Conservation (phyloP, 2,113 vertebrate species). For the Nerophis lumbriciformis region DNA sequence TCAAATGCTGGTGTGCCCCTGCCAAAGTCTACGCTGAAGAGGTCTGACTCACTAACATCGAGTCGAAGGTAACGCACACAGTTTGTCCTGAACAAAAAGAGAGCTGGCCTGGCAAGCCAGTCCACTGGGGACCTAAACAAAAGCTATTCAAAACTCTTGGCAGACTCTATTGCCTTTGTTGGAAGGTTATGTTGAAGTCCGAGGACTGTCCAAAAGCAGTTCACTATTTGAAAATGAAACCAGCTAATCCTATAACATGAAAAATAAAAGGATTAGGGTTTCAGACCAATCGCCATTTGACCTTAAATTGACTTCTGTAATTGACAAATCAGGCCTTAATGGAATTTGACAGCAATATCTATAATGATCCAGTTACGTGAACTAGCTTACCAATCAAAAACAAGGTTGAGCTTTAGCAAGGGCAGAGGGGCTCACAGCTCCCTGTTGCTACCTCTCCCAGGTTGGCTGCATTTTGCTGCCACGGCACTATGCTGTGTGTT, state of each 20-base stretch:
- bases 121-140: slow-evolving; percentile 47
- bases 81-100: slow-evolving; percentile 41
- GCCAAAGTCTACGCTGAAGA: slow-evolving; percentile 39
- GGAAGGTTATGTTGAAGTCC: slow-evolving; percentile 37
- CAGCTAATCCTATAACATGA: slow-evolving; percentile 4
- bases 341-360: slow-evolving; percentile 30
- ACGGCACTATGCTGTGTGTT: slow-evolving; percentile 50
- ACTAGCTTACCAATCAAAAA: slow-evolving; percentile 50
- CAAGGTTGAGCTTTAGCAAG: slow-evolving; percentile 18
- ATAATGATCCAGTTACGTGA: slow-evolving; percentile 45
- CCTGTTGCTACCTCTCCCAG: slow-evolving; percentile 45
- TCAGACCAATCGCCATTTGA: slow-evolving; percentile 25
- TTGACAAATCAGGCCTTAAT: slow-evolving; percentile 21
- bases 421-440: slow-evolving; percentile 34
- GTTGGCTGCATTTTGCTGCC: slow-evolving; percentile 63
- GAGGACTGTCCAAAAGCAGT: slow-evolving; percentile 24
- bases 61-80: slow-evolving; percentile 40
- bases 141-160: slow-evolving; percentile 56
- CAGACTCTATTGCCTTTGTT: slow-evolving; percentile 24
- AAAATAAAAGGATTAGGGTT: slow-evolving; percentile 16
- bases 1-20: slow-evolving; percentile 31
- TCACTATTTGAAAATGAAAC: slow-evolving; percentile 11
- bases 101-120: slow-evolving; percentile 36
- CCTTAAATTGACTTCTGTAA: slow-evolving; percentile 18
- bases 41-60: slow-evolving; percentile 68